Evolutionary conservation across 2,888 invertebrate genomes (phyloP).

Genomic region (Cryptocephalus primarius): DNA sequence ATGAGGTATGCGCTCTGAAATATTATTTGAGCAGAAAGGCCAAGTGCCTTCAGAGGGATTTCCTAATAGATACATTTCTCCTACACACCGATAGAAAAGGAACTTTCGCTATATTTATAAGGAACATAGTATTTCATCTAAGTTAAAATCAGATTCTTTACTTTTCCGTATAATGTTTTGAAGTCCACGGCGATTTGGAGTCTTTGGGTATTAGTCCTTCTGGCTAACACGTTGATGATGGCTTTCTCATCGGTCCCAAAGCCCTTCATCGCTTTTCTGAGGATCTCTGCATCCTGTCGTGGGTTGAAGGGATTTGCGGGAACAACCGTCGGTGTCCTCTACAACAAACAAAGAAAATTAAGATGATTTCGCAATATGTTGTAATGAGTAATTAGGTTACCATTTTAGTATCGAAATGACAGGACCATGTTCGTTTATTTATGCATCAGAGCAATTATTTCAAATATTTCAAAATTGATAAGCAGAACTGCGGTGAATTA

Average conservation of each 20-base stretch:
- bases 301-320: slow-evolving; percentile 71
- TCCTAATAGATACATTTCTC: too few relatives aligned
- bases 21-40: too few relatives aligned
- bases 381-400: background rate
- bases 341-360: slow-evolving; percentile 21
- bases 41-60: too few relatives aligned
- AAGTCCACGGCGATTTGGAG: slow-evolving; percentile 70
- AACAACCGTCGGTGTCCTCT: slow-evolving; percentile 66
- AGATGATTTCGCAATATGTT: background rate
- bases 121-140: too few relatives aligned
- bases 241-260: slow-evolving; percentile 85
- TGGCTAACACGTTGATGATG: slow-evolving; percentile 73
- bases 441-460: background rate
- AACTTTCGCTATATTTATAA: too few relatives aligned
- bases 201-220: slow-evolving; percentile 76
- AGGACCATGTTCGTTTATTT: too few relatives aligned
- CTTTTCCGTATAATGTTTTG: slow-evolving; percentile 82
- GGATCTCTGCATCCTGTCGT: slow-evolving; percentile 64
- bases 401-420: background rate
- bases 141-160: too few relatives aligned
- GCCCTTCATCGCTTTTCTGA: slow-evolving; percentile 88
- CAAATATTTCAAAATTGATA: background rate
- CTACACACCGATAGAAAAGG: too few relatives aligned
- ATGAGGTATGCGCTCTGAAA: too few relatives aligned
- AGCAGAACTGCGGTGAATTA: background rate